Base-by-base conservation (phyloP, 1,140 invertebrate species). In the Drosophila tsacasi region DNA sequence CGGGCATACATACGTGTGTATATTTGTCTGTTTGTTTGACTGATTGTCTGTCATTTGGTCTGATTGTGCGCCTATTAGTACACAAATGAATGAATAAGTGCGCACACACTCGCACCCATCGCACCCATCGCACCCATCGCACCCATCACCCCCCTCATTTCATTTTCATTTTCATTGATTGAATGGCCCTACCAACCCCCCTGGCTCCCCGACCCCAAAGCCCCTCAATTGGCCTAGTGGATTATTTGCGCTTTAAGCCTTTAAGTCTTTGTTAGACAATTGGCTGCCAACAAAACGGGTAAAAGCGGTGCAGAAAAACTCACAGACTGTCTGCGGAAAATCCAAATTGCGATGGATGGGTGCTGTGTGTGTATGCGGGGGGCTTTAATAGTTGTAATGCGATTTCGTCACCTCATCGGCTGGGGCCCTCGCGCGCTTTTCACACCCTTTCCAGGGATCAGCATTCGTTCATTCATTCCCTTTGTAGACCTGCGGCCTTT, bases 241-340 rank as follows among this genome's bases (percentile, higher is more conserved):
- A 87, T 87, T 89, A 89, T 83, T 77, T 81, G 72, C 64, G 80
- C 85, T 89, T 90, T 89, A 89, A 89, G 81, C 85, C 81, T 89
- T 89, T 90, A 89, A 89, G 85, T 81, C 85, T 85, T 89, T 90
- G 85, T 90, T 89, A 84, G 81, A 90, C 81, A 90, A 83, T 87
- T 87, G 80, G 76, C 83, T 73, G 76, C 44, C 66, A 75, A 57
- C 54, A 25, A 39, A 80, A 76, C 27, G 50, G 7, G 47, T 10
- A 44, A 49, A 55, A 35, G 65, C 37, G 47, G 27, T 21, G 9
- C 1, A 8, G 27, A 50, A 50, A 72, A 49, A 54, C 12, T 17
- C 44, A 42, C 23, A 23, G 25, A 30, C 19, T 35, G 52, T 50
- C 35, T 52, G 19, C 42, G 30, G 23, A 12, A 52, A 57, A 35